phyloP scores from a whole-genome alignment of 2,797 vertebrate genomes.

The Pipistrellus pygmaeus region DNA sequence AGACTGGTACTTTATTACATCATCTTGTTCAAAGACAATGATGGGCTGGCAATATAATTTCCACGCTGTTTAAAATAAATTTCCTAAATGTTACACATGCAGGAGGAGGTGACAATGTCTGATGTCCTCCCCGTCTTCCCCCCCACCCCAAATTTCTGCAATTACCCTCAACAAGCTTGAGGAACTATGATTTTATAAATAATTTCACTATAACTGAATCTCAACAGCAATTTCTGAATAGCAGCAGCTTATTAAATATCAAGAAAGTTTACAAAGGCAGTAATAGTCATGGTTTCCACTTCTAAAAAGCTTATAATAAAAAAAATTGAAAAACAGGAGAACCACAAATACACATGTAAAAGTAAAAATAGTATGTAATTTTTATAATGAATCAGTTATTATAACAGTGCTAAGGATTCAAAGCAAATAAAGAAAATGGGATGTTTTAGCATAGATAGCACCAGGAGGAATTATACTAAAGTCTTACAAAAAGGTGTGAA shows the following conservation, averaged over 20 bases:
- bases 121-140: not conserved
- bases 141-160: not conserved
- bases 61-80: slow-evolving; percentile 2
- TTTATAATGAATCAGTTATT: slow-evolving; percentile 28
- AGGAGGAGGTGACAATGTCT: not conserved
- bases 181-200: slow-evolving; percentile 45
- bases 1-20: not conserved
- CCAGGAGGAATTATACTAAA: not conserved
- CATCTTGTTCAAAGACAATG: slow-evolving; percentile 3
- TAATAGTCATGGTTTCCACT: not conserved
- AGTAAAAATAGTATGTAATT: not conserved
- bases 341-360: not conserved
- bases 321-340: slow-evolving; percentile 27
- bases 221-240: slow-evolving; percentile 2
- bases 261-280: not conserved
- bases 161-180: not conserved
- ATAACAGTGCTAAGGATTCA: not conserved
- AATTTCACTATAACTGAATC: not conserved
- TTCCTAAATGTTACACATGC: slow-evolving; percentile 24
- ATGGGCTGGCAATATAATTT: not conserved
- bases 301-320: slow-evolving; percentile 38
- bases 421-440: not conserved
- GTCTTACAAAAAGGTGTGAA: not conserved
- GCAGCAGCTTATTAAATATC: not conserved
- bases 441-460: not conserved